phyloP scores from a whole-genome alignment of 2,888 invertebrate genomes.

The Tenthredo livida region DNA sequence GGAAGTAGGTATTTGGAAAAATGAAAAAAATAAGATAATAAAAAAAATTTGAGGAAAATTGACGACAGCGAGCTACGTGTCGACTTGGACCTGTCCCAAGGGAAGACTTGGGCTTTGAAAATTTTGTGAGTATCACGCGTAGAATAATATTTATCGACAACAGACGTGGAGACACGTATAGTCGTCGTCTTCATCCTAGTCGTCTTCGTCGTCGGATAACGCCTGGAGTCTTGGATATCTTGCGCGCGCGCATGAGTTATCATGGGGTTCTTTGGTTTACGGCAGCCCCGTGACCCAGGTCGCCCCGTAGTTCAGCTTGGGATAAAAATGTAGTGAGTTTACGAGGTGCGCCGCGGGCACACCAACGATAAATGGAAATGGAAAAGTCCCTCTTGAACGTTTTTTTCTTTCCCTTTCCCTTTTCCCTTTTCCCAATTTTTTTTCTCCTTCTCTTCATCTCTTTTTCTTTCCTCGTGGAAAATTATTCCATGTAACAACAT shows the following conservation, averaged over 20 bases:
- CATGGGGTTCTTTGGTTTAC: slow-evolving; percentile 46
- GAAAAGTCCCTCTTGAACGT: slow-evolving; percentile 38
- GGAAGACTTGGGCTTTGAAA: slow-evolving; percentile 20
- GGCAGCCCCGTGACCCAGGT: slow-evolving; percentile 46
- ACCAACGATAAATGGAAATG: slow-evolving; percentile 48
- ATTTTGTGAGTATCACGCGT: slow-evolving; percentile 39
- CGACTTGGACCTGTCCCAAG: slow-evolving; percentile 28
- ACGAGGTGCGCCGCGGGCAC: slow-evolving; percentile 41
- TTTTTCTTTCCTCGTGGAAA: not conserved
- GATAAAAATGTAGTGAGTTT: slow-evolving; percentile 48
- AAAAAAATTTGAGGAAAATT: not conserved
- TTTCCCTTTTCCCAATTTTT: not conserved
- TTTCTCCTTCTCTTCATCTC: not conserved
- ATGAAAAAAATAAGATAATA: not conserved
- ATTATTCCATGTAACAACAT: slow-evolving; percentile 7
- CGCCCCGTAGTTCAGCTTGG: slow-evolving; percentile 37
- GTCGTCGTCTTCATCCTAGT: not conserved
- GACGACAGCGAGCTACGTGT: slow-evolving; percentile 7
- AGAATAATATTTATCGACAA: slow-evolving; percentile 48
- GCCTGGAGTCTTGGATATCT: slow-evolving; percentile 21
- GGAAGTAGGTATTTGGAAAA: not conserved
- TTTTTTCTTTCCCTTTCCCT: not conserved
- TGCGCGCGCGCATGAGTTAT: slow-evolving; percentile 47
- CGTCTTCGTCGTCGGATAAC: slow-evolving; percentile 14
- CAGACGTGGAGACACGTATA: slow-evolving; percentile 35